phyloP scores from a whole-genome alignment of 2,113 vertebrate species.

The Corydoras sp. region DNA sequence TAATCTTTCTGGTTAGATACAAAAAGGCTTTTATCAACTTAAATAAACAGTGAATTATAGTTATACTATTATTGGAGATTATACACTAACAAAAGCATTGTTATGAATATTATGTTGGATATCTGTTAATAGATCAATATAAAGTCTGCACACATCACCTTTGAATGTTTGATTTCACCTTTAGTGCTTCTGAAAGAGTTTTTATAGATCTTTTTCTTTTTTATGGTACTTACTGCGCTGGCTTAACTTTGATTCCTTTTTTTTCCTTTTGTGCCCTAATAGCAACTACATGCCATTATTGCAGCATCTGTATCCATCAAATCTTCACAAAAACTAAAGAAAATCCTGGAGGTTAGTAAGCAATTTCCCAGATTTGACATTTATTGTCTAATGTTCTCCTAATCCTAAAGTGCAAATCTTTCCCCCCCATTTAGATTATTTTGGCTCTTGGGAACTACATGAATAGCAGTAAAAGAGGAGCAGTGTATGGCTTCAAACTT shows the following conservation, averaged over 20 bases:
- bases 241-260: neutral
- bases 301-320: slow-evolving; percentile 60
- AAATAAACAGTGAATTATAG: too few relatives aligned
- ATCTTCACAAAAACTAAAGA: slow-evolving; percentile 91
- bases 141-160: too few relatives aligned
- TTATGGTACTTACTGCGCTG: neutral
- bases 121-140: too few relatives aligned
- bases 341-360: slow-evolving; percentile 81
- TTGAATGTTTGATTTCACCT: too few relatives aligned
- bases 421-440: slow-evolving; percentile 75
- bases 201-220: too few relatives aligned
- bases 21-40: too few relatives aligned
- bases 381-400: neutral
- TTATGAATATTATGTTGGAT: too few relatives aligned
- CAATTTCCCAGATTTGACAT: neutral
- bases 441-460: slow-evolving; percentile 98
- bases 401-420: too few relatives aligned
- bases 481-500: slow-evolving; percentile 97
- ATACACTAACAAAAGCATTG: too few relatives aligned
- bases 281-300: slow-evolving; percentile 94
- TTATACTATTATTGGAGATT: too few relatives aligned
- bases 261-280: slow-evolving; percentile 27
- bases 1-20: too few relatives aligned
- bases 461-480: slow-evolving; percentile 98
- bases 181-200: too few relatives aligned